A percentile compares a stretch with the other conserved stretches of the same genome.
phyloP scores from a whole-genome alignment of 2,888 invertebrate species.

The Seira ritae region DNA sequence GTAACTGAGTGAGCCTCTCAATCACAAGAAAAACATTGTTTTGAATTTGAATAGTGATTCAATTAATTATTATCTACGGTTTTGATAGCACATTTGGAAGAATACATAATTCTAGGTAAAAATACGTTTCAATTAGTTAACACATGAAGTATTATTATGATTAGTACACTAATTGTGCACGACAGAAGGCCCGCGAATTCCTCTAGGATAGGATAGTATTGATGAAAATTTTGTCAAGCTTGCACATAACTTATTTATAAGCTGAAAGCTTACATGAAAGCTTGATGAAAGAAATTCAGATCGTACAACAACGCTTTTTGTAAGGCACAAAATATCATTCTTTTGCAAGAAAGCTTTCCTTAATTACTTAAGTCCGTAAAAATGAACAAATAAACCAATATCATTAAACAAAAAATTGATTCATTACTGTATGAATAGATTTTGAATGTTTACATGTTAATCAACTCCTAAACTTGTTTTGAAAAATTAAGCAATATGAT shows the following conservation, averaged over 20 bases:
- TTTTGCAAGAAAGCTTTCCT: constrained; percentile 17
- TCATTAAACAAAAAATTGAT: too few species aligned
- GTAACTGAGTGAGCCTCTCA: too few species aligned
- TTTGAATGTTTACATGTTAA: too few species aligned
- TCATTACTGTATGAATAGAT: too few species aligned
- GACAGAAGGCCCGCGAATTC: too few species aligned
- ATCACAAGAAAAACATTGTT: too few species aligned
- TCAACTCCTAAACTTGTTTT: too few species aligned
- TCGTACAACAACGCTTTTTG: constrained; percentile 25
- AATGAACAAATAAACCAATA: too few species aligned
- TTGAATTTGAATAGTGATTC: neutral
- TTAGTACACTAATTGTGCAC: too few species aligned
- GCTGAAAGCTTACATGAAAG: constrained; percentile 27
- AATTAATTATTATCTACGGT: constrained; percentile 21
- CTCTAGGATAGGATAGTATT: too few species aligned
- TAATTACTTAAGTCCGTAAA: neutral
- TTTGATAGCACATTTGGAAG: constrained; percentile 6
- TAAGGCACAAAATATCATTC: constrained; percentile 48
- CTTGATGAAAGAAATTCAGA: constrained; percentile 43
- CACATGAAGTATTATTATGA: too few species aligned
- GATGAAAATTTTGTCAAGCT: neutral
- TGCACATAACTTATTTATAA: neutral
- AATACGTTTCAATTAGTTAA: neutral
- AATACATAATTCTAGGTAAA: neutral
- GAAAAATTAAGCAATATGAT: too few species aligned